A percentile compares a stretch with the other conserved stretches of the same genome.
Conservation (phyloP, 2,113 vertebrate species). For the Antechinus flavipes region DNA sequence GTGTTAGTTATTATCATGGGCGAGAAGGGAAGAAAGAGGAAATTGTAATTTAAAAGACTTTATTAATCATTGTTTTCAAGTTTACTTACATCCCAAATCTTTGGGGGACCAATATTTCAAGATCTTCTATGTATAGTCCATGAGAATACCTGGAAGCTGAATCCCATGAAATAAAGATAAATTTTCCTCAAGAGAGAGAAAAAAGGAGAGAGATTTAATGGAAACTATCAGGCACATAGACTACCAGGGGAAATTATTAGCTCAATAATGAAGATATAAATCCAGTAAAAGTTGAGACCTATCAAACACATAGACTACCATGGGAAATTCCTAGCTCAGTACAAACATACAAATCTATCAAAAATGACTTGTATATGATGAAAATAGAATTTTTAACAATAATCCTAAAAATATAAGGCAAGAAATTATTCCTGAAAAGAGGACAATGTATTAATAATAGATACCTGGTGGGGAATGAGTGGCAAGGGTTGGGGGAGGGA, state of each 20-base stretch:
- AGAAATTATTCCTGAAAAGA: background rate
- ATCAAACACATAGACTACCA: background rate
- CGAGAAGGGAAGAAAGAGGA: background rate
- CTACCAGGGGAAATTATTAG: background rate
- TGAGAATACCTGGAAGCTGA: background rate
- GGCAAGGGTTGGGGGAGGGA: too few species aligned
- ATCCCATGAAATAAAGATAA: conserved; percentile 3
- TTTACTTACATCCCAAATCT: background rate
- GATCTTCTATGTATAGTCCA: background rate
- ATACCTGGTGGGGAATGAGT: background rate
- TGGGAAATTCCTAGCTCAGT: background rate
- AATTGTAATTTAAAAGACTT: background rate
- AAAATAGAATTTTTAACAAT: background rate
- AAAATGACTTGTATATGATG: background rate
- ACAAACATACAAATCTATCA: background rate
- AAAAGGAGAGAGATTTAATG: background rate
- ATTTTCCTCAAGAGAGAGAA: background rate
- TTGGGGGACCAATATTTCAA: background rate
- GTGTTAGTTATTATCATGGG: background rate
- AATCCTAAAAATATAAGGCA: background rate
- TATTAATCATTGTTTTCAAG: background rate
- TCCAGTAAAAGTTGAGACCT: background rate
- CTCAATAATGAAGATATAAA: conserved; percentile 3
- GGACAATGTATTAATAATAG: background rate
- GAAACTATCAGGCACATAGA: background rate